Evolutionary conservation across 2,113 vertebrate genomes (phyloP).

Genomic region (Trematocara zebra): DNA sequence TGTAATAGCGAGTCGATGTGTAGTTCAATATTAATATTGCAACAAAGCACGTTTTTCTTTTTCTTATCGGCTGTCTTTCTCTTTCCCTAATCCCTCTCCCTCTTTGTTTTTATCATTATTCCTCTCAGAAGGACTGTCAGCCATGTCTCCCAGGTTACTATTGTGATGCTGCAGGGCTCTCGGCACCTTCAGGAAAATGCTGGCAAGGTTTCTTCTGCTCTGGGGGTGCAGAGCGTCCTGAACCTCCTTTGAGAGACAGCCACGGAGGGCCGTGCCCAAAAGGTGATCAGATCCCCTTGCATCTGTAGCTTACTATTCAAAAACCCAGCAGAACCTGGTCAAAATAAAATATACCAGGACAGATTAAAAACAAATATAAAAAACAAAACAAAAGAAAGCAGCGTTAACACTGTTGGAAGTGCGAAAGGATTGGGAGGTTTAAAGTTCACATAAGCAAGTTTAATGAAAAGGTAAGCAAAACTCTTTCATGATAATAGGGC

Average conservation of each 20-base stretch:
- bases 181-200: constrained; percentile 77
- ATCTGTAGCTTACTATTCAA: background rate
- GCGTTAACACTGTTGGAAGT: background rate
- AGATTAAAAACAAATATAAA: background rate
- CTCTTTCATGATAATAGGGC: constrained; percentile 11
- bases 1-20: constrained; percentile 2
- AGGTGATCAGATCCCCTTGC: constrained; percentile 61
- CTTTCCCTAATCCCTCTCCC: background rate
- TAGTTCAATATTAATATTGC: background rate
- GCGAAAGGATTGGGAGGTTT: background rate
- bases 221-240: constrained; percentile 65
- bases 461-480: constrained; percentile 16
- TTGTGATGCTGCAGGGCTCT: constrained; percentile 73
- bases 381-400: background rate
- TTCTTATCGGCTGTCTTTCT: background rate
- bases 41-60: background rate
- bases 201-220: constrained; percentile 82
- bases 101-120: background rate
- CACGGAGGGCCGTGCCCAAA: constrained; percentile 76
- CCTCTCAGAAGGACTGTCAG: constrained; percentile 69
- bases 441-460: background rate
- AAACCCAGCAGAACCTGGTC: background rate
- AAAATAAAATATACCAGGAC: background rate
- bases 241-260: constrained; percentile 53
- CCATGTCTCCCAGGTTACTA: constrained; percentile 76